Evolutionary conservation across 2,888 invertebrate genomes (phyloP), one percentile per base, ranked within the genome.

Genomic region (Toxonevra muliebris): DNA sequence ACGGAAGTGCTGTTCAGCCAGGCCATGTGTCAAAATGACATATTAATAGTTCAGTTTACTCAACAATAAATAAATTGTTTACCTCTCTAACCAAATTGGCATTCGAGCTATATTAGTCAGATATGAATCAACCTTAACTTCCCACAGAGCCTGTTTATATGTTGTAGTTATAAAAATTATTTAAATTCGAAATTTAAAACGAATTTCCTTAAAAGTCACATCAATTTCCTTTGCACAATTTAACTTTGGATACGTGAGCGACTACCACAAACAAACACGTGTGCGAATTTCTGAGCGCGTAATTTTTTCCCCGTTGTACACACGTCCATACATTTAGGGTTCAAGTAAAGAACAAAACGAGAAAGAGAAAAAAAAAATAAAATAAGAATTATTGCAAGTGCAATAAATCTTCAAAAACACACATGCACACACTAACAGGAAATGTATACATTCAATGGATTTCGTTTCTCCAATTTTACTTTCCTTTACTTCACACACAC

Each of bases 301-400:
- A 55, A 30, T 17, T 63, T 48, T 8, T 48, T 48, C 8, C 48
- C 8, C 13, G 48, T 3, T 4, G 7, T 41, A 12, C 45, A 45
- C 20, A 69, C 17, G 66, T 30, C 65, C 60, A 66, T 15, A 11
- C 48, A 48, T n/a, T 15, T 48, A 2, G 8, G 12, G 48, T 15
- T n/a, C 12, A 48, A 15, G 13, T 48, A 48, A 48, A 15, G 13
- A 48, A 48, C 48, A 48, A 48, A 48, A 48, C 2, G 2, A 48
- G 15, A 48, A 48, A 48, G 8, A 48, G 15, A 48, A 48, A 48
- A 5, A 48, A 15, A 55, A 40, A 45, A 60, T 20, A 59, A 43
- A 69, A 50, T 45, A 78, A 80, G 80, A 81, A 81, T 74, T 81
- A 80, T 81, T 79, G 80, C 78, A 78, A 77, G 74, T 74, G 80